These are phyloP conservation scores for Euphydryas editha DNA, from an alignment of 2,888 invertebrate species.

Conservation along the genomic window DNA sequence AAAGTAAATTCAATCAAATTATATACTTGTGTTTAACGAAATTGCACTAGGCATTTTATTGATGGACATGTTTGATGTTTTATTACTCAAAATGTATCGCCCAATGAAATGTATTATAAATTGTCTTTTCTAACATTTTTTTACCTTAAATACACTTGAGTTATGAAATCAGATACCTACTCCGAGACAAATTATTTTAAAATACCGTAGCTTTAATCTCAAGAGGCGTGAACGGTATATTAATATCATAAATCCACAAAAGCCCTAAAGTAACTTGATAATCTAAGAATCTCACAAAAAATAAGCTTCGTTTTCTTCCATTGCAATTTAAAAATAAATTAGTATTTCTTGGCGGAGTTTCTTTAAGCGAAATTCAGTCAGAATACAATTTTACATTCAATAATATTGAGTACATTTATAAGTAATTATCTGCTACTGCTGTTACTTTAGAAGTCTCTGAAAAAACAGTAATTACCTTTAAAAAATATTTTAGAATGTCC, in stretches of 20 bases:
- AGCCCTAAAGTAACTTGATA: not conserved
- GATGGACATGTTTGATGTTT: not conserved
- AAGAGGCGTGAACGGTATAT: not conserved
- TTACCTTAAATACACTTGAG: not conserved
- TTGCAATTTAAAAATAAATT: not conserved
- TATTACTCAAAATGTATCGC: not conserved
- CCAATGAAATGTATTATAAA: not conserved
- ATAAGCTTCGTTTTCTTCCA: not conserved
- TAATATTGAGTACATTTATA: too few relatives aligned
- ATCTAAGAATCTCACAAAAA: not conserved
- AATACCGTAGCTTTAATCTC: not conserved
- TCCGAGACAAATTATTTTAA: not conserved
- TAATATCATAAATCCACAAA: conserved; percentile 7
- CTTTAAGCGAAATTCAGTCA: not conserved
- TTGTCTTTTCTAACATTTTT: not conserved
- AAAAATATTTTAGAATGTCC: too few relatives aligned
- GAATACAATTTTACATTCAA: too few relatives aligned
- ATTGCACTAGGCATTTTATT: too few relatives aligned
- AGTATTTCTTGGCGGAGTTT: not conserved
- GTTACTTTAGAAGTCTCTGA: too few relatives aligned
- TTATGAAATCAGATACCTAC: conserved; percentile 1
- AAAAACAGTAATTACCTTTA: too few relatives aligned
- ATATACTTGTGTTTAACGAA: too few relatives aligned
- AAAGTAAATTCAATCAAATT: too few relatives aligned
- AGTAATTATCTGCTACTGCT: too few relatives aligned